A percentile compares a stretch with the other conserved stretches of the same genome.
Conservation (phyloP, 2,888 invertebrate genomes). For the Hipparchia semele region DNA sequence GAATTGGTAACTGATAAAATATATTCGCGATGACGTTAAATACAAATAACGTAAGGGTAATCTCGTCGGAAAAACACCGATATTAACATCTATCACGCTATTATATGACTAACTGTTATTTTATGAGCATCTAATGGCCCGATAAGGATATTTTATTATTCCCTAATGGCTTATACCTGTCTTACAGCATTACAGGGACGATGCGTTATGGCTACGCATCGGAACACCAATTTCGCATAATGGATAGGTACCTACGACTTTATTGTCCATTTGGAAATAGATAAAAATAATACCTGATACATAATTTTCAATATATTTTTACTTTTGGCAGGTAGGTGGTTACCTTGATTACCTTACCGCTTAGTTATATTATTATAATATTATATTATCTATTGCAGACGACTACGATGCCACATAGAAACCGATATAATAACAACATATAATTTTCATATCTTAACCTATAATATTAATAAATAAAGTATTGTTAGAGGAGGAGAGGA, state of each 20-base stretch:
- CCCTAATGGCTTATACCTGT: slow-evolving; percentile 82
- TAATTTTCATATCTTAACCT: too few relatives aligned
- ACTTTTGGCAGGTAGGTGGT: not conserved
- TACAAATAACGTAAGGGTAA: slow-evolving; percentile 35
- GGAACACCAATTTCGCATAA: slow-evolving; percentile 76
- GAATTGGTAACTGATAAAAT: slow-evolving; percentile 8
- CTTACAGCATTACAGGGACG: slow-evolving; percentile 65
- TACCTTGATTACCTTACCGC: not conserved
- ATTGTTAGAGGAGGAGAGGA: too few relatives aligned
- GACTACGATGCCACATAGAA: too few relatives aligned
- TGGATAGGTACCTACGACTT: slow-evolving; percentile 59
- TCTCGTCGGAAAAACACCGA: slow-evolving; percentile 65
- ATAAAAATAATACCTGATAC: slow-evolving; percentile 15
- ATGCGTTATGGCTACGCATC: slow-evolving; percentile 76
- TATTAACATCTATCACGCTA: slow-evolving; percentile 80
- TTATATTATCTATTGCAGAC: too few relatives aligned
- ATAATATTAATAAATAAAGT: too few relatives aligned
- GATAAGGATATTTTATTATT: slow-evolving; percentile 81
- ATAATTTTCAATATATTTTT: not conserved
- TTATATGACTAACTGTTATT: slow-evolving; percentile 82
- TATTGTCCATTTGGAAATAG: slow-evolving; percentile 62
- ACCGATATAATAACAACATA: too few relatives aligned
- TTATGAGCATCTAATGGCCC: slow-evolving; percentile 80
- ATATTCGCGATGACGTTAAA: slow-evolving; percentile 18
- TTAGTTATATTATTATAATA: too few relatives aligned